Base-by-base conservation (phyloP, 2,888 invertebrate genomes). In the Eilema depressum region DNA sequence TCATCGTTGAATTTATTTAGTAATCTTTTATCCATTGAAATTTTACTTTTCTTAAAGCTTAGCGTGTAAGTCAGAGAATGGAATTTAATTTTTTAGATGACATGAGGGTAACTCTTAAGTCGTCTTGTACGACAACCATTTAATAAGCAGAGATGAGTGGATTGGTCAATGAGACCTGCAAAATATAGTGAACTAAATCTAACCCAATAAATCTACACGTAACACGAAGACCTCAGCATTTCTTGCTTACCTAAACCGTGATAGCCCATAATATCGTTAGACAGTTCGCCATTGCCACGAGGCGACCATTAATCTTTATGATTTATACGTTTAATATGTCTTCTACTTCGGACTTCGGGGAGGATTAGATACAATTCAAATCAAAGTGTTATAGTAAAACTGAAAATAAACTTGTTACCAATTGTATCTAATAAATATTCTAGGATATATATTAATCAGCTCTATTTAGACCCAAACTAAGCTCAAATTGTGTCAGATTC, bases 321-420 rank as follows among this genome's bases (percentile, higher is more conserved):
- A 59, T 59, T 59, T 59, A 59, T 59, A 5, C 59, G 26, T 59
- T 59, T 59, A 59, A 59, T 59, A 59, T 59, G 26, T 7, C 14
- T 59, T 59, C 25, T 28, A 59, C 14, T 8, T 11, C 14, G 7
- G 30, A 33, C 7, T n/a, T 61, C 11, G 47, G n/a, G 28, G 28
- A 20, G 14, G 20, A 61, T 28, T 59, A 17, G 0, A 28, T 25
- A 14, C 12, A 28, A 28, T 59, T 17, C 26, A n/a, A 53, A 53
- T 53, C n/a, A n/a, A 53, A 53, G 10, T 53, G 17, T 10, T 53
- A n/a, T 53, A n/a, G 0, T 1, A n/a, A 53, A 53, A 53, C n/a
- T n/a, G n/a, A 53, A 10, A 53, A n/a, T 0, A 7, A 53, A 5
- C 10, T n/a, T 0, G n/a, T 53, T 53, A n/a, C 10, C 20, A 47